Conservation (phyloP, 2,113 vertebrate genomes). For the Protobothrops mucrosquamatus region DNA sequence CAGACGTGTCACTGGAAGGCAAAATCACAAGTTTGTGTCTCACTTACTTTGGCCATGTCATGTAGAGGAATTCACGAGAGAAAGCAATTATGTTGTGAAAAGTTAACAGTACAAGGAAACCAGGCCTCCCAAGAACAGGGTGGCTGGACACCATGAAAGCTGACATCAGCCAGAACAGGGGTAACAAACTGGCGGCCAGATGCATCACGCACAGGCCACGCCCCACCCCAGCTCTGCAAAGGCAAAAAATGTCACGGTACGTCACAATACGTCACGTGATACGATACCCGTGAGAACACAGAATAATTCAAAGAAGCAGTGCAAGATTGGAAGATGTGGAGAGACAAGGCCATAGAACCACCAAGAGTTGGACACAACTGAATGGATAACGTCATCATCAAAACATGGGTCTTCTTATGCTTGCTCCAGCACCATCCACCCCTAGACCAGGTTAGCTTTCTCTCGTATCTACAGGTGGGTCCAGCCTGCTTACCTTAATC, state of each 20-base stretch:
- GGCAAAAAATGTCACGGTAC: no score
- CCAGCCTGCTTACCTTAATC: conserved; percentile 82
- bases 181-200: no score
- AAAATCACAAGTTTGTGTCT: neutral
- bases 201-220: no score
- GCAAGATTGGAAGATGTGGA: neutral
- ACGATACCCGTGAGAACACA: neutral
- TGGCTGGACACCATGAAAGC: neutral
- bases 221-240: no score
- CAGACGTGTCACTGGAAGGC: neutral
- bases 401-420: neutral
- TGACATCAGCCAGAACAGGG: neutral
- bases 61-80: neutral
- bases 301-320: neutral
- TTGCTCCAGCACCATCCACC: neutral
- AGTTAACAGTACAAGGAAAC: neutral
- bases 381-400: neutral
- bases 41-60: neutral
- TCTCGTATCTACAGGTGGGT: neutral
- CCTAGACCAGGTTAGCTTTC: neutral
- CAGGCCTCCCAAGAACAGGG: neutral
- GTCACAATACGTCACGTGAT: no score
- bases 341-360: neutral
- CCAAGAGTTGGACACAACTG: neutral
- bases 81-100: neutral